Percentiles rank a stretch among this genome's conserved stretches.
phyloP scores from a whole-genome alignment of 2,797 vertebrate species.

The Syncerus caffer region DNA sequence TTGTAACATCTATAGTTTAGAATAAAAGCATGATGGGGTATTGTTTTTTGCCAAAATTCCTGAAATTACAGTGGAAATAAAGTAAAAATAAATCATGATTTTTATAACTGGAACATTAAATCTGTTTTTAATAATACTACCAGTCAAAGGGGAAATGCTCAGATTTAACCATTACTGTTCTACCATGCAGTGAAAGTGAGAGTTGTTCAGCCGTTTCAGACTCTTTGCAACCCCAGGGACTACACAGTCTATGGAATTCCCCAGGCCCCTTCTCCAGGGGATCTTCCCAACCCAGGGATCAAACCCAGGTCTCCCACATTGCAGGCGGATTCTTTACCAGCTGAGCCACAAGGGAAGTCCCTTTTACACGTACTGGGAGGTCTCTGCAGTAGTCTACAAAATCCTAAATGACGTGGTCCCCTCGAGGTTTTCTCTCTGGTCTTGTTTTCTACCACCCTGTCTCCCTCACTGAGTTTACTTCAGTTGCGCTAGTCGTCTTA shows the following conservation, averaged over 20 bases:
- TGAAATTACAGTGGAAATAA: constrained; percentile 26
- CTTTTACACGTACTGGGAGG: neutral
- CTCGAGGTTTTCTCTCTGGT: neutral
- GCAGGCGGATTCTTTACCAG: neutral
- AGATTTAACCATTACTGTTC: neutral
- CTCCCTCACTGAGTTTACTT: neutral
- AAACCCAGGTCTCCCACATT: neutral
- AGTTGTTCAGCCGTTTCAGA: neutral
- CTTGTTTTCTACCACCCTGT: neutral
- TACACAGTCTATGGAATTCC: neutral
- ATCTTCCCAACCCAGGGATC: neutral
- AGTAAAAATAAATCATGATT: constrained; percentile 60
- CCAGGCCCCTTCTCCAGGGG: neutral
- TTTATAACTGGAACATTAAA: constrained; percentile 27
- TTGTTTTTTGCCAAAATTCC: constrained; percentile 56
- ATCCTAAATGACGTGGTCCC: neutral
- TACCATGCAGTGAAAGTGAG: neutral
- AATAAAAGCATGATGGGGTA: constrained; percentile 19
- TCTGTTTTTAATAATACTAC: neutral
- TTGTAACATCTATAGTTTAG: constrained; percentile 48
- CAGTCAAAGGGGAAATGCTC: neutral
- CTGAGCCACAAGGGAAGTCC: neutral
- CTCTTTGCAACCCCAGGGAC: neutral
- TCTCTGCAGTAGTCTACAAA: neutral
- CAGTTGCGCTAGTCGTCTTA: neutral